Evolutionary conservation across 1,140 invertebrate genomes (phyloP).

Genomic region (Trialeurodes vaporariorum): DNA sequence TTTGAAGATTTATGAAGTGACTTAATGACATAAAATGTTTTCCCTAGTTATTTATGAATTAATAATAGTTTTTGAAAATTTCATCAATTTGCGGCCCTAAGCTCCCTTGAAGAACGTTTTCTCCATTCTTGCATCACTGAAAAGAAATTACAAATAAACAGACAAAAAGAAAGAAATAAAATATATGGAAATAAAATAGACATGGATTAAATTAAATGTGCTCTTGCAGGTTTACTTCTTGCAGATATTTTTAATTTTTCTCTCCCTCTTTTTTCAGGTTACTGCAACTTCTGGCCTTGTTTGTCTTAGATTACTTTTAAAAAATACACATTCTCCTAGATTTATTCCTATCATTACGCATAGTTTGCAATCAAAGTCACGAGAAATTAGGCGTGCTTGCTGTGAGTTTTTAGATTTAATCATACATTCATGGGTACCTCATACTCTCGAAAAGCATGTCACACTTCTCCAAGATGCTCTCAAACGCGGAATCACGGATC

Average conservation of each 20-base stretch:
- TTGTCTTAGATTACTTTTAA: conserved; percentile 78
- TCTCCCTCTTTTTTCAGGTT: conserved; percentile 6
- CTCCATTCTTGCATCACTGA: too few species aligned
- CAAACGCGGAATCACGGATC: conserved; percentile 80
- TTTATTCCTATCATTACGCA: conserved; percentile 77
- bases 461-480: conserved; percentile 67
- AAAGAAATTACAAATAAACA: too few species aligned
- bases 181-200: too few species aligned
- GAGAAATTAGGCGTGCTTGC: conserved; percentile 70
- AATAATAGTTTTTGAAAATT: too few species aligned
- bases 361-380: conserved; percentile 75
- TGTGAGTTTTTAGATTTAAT: conserved; percentile 79
- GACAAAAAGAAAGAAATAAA: too few species aligned
- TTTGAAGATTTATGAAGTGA: too few species aligned
- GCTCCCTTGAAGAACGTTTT: too few species aligned
- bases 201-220: too few species aligned
- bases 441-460: conserved; percentile 70
- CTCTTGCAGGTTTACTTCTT: conserved; percentile 13
- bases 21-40: too few species aligned
- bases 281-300: conserved; percentile 83
- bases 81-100: too few species aligned
- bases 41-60: too few species aligned
- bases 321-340: conserved; percentile 69
- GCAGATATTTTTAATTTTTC: conserved; percentile 5
- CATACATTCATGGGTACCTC: conserved; percentile 71